Conservation (phyloP, 2,797 vertebrate genomes). For the Triplophysa bombifrons region DNA sequence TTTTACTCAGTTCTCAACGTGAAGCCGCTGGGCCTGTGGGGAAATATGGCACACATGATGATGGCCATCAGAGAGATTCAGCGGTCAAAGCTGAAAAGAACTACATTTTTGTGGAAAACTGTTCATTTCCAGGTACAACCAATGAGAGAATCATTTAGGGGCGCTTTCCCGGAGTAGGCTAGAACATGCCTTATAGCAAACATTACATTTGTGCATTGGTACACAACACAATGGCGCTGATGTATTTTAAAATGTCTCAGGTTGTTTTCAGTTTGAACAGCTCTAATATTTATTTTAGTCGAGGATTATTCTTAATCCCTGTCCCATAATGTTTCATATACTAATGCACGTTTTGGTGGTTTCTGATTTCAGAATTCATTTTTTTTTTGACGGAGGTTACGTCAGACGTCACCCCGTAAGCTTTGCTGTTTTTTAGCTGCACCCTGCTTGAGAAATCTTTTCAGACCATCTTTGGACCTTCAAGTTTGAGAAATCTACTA, state of each 20-base stretch:
- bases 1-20: conserved; percentile 8
- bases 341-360: conserved; percentile 37
- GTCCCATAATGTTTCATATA: background rate
- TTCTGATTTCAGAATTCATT: conserved; percentile 3
- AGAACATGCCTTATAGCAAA: too few species aligned
- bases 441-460: background rate
- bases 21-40: background rate
- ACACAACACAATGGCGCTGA: too few species aligned
- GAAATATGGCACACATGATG: conserved; percentile 22
- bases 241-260: too few species aligned
- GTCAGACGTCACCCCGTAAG: background rate
- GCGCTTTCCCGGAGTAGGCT: too few species aligned
- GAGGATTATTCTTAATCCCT: too few species aligned
- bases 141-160: too few species aligned
- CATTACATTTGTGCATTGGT: too few species aligned
- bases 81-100: background rate
- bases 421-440: background rate
- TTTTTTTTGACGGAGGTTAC: background rate
- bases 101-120: background rate
- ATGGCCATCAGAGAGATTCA: background rate
- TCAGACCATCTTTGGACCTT: conserved; percentile 3
- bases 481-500: background rate
- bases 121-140: background rate
- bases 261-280: too few species aligned
- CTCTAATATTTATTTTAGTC: too few species aligned